These are phyloP conservation scores for Parazoanthus darwini DNA, from an alignment of 92 coral and sea anemone genomes.

Conservation along the genomic window DNA sequence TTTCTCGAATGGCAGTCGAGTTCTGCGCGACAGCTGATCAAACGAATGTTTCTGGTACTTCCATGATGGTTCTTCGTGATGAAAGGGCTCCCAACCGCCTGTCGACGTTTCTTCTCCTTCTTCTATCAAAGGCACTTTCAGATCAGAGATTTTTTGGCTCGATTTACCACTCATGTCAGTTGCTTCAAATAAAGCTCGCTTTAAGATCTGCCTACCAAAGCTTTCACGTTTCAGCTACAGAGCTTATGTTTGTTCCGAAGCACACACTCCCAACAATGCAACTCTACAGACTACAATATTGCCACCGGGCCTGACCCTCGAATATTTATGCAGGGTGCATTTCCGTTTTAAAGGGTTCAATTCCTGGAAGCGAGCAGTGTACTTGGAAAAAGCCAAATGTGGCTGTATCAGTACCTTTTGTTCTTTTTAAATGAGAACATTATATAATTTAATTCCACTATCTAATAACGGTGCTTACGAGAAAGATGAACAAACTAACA, in stretches of 20 bases:
- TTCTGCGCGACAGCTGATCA: background rate
- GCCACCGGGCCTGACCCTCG: background rate
- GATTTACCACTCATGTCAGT: background rate
- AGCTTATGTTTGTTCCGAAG: background rate
- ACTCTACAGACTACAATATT: background rate
- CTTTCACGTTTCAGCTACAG: background rate
- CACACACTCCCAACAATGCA: background rate
- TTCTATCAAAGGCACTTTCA: background rate
- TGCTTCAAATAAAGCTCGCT: background rate
- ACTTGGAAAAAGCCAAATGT: too few species aligned
- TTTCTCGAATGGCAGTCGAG: background rate
- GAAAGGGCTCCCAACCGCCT: background rate
- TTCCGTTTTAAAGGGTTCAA: background rate
- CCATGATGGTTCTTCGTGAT: background rate
- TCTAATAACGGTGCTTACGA: too few species aligned
- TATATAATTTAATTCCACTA: too few species aligned
- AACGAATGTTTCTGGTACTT: background rate
- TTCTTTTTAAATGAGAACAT: too few species aligned
- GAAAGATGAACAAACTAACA: too few species aligned
- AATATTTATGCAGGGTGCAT: background rate
- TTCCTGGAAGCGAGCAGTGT: background rate
- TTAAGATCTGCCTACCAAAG: background rate
- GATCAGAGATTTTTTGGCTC: background rate
- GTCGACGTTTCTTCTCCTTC: background rate
- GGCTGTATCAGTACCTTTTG: too few species aligned